phyloP scores from a whole-genome alignment of 2,888 invertebrate species.

The Apamea sordens region DNA sequence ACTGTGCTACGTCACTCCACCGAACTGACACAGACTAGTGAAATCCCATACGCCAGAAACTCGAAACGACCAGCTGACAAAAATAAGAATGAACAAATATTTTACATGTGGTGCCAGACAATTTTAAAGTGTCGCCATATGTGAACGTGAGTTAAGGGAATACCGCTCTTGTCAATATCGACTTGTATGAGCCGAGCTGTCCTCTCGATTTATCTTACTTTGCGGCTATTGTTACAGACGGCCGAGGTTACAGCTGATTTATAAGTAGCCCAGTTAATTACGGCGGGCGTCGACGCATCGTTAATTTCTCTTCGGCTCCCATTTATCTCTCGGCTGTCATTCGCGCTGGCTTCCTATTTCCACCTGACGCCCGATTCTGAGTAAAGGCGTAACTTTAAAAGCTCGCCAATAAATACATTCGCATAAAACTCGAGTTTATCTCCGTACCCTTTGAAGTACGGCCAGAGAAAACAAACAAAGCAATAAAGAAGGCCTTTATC shows the following conservation, averaged over 20 bases:
- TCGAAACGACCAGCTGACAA: constrained; percentile 64
- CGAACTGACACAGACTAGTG: constrained; percentile 76
- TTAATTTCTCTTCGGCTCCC: constrained; percentile 82
- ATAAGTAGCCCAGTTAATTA: constrained; percentile 88
- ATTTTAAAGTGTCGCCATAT: constrained; percentile 68
- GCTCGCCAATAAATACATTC: constrained; percentile 84
- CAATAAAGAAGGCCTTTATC: constrained; percentile 90
- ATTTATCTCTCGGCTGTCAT: constrained; percentile 80
- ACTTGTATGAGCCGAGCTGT: constrained; percentile 85
- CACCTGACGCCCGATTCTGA: constrained; percentile 73
- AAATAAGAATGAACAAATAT: constrained; percentile 23
- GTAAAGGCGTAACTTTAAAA: constrained; percentile 73
- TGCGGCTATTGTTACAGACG: constrained; percentile 86
- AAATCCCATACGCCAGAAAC: constrained; percentile 52
- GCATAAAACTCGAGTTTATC: constrained; percentile 89
- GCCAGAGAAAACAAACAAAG: constrained; percentile 90
- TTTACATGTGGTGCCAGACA: constrained; percentile 65
- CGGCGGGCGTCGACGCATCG: constrained; percentile 81
- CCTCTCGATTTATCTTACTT: constrained; percentile 89
- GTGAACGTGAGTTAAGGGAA: constrained; percentile 76
- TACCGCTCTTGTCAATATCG: constrained; percentile 85
- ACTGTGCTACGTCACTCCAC: constrained; percentile 76
- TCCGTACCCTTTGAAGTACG: constrained; percentile 89
- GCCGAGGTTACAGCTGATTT: constrained; percentile 86
- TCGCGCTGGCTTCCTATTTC: constrained; percentile 73